phyloP scores from a whole-genome alignment of 2,888 invertebrate genomes.

The Mantis religiosa region DNA sequence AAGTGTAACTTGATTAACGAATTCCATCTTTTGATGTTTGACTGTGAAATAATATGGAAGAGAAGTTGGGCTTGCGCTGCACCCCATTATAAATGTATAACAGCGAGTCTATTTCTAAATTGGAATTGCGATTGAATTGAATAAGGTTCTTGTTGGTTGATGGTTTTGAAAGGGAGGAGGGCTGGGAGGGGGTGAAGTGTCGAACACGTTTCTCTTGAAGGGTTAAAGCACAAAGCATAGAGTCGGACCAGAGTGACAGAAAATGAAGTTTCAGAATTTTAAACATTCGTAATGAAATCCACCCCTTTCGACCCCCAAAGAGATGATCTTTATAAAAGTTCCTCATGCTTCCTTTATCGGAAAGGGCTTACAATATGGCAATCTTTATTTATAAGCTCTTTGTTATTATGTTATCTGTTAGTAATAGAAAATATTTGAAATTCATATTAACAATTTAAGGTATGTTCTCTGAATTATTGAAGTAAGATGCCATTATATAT shows the following conservation, averaged over 20 bases:
- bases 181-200: neutral
- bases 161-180: neutral
- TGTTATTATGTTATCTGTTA: neutral
- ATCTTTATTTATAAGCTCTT: neutral
- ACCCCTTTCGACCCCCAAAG: neutral
- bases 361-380: neutral
- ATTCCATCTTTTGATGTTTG: conserved; percentile 26
- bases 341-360: neutral
- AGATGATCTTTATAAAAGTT: neutral
- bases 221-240: neutral
- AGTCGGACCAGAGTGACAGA: neutral
- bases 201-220: neutral
- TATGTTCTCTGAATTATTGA: too few species aligned
- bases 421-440: neutral
- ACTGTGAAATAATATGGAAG: conserved; percentile 13
- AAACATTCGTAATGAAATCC: neutral
- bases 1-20: conserved; percentile 26
- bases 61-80: conserved; percentile 8
- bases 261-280: neutral
- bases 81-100: conserved; percentile 14
- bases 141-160: neutral
- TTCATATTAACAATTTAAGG: too few species aligned
- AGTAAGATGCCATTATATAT: too few species aligned
- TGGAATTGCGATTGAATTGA: conserved; percentile 14
- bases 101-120: conserved; percentile 16